Conservation (phyloP, 2,797 vertebrate species). For the Pangasius macronema region DNA sequence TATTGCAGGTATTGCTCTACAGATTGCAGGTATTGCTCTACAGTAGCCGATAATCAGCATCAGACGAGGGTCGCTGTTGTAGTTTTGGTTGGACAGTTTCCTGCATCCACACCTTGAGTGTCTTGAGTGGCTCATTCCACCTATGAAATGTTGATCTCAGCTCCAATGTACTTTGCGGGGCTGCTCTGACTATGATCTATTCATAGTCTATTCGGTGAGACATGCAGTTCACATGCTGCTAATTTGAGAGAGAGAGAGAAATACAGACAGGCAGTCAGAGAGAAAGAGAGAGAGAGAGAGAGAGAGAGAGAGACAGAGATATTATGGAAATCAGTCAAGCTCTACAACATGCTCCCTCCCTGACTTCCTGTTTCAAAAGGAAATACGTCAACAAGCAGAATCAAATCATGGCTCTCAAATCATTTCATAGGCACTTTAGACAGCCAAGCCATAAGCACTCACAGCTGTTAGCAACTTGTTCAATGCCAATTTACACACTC, state of each 20-base stretch:
- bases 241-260: background rate
- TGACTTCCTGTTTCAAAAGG: constrained; percentile 10
- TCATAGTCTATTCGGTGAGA: background rate
- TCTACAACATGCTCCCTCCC: background rate
- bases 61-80: background rate
- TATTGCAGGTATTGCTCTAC: background rate
- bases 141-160: background rate
- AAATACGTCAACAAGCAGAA: constrained; percentile 19
- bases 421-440: constrained; percentile 6
- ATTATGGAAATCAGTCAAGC: background rate
- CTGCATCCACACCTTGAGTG: background rate
- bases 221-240: background rate
- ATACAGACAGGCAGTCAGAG: background rate
- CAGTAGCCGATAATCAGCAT: background rate
- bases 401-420: background rate
- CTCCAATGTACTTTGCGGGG: background rate
- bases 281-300: background rate
- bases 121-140: background rate
- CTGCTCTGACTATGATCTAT: background rate
- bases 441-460: constrained; percentile 13
- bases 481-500: constrained; percentile 16
- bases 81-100: background rate
- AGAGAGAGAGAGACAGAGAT: background rate
- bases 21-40: background rate
- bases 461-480: constrained; percentile 5